A percentile compares a stretch with the other conserved stretches of the same genome.
These are phyloP conservation scores for Gallinago undulata DNA, from an alignment of 2,113 vertebrate species.

Conservation along the genomic window DNA sequence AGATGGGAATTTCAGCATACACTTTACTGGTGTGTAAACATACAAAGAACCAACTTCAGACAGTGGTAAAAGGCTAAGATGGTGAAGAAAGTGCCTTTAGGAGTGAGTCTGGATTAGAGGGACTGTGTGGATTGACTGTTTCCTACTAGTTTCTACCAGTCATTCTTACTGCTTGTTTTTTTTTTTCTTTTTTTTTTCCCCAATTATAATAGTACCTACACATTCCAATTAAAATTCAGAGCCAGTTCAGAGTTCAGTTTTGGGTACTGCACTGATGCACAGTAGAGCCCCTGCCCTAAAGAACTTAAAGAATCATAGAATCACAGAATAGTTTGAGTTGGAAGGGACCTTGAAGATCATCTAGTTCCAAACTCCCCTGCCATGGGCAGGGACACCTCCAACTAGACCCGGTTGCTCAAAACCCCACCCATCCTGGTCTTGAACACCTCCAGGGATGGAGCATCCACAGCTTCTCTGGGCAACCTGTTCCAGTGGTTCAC, in stretches of 20 bases:
- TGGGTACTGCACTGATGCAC: background rate
- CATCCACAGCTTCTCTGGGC: background rate
- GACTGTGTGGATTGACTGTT: background rate
- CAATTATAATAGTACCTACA: background rate
- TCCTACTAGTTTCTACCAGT: background rate
- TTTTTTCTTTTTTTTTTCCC: too few species aligned
- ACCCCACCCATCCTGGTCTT: background rate
- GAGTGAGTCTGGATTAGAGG: background rate
- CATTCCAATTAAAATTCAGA: background rate
- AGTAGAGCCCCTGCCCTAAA: background rate
- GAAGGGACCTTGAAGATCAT: background rate
- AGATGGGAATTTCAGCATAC: background rate
- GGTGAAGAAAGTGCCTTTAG: background rate
- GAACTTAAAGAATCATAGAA: background rate
- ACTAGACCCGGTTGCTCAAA: background rate
- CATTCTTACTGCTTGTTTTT: background rate
- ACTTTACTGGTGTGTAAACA: background rate
- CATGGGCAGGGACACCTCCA: background rate
- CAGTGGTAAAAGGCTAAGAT: background rate
- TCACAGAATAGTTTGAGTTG: background rate
- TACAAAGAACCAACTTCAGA: background rate
- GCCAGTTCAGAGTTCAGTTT: background rate
- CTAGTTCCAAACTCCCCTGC: background rate
- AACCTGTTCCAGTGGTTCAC: background rate
- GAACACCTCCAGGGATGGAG: background rate